These are phyloP conservation scores for Eupithecia insigniata DNA, from an alignment of 2,888 invertebrate genomes.

Conservation along the genomic window DNA sequence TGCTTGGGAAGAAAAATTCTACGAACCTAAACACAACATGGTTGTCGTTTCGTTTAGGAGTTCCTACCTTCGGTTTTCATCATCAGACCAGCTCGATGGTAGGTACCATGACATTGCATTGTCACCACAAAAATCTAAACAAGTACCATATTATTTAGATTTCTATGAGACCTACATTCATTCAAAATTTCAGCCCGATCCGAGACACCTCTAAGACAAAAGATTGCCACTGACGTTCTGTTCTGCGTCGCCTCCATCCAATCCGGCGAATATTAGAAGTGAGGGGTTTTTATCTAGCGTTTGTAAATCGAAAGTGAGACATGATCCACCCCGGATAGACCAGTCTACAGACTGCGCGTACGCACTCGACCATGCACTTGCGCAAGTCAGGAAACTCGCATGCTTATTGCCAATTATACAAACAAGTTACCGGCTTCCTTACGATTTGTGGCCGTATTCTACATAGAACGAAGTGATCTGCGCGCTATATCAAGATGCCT, in stretches of 20 bases:
- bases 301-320: background rate
- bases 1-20: too few relatives aligned
- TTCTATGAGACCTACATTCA: too few relatives aligned
- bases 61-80: too few relatives aligned
- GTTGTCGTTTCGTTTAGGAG: too few relatives aligned
- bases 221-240: background rate
- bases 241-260: background rate
- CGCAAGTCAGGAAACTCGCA: constrained; percentile 50
- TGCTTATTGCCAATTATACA: constrained; percentile 32
- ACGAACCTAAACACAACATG: too few relatives aligned
- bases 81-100: too few relatives aligned
- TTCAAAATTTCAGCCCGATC: too few relatives aligned
- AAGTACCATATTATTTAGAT: too few relatives aligned
- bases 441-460: background rate
- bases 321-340: constrained; percentile 15
- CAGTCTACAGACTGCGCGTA: constrained; percentile 7
- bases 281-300: background rate
- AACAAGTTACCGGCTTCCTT: constrained; percentile 21
- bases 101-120: too few relatives aligned
- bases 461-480: background rate
- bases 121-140: too few relatives aligned
- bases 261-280: background rate
- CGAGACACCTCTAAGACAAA: background rate
- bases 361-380: constrained; percentile 41
- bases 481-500: background rate